Percentiles rank a stretch among this genome's conserved stretches.
These are phyloP conservation scores for Andrena bicolor DNA, from an alignment of 2,888 invertebrate genomes.

Conservation along the genomic window DNA sequence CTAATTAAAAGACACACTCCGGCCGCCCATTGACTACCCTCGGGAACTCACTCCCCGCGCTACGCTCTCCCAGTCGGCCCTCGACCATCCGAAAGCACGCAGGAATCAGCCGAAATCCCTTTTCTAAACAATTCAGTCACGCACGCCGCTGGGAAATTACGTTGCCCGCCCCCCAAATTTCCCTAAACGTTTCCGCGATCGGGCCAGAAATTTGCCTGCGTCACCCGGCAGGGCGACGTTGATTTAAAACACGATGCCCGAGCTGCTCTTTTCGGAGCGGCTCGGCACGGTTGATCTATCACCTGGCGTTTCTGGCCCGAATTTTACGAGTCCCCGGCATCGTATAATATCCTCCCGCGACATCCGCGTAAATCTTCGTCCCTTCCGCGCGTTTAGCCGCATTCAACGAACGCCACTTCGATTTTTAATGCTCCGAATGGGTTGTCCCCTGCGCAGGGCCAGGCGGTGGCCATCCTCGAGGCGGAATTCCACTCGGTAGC, in stretches of 20 bases:
- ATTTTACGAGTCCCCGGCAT: slow-evolving; percentile 37
- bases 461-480: neutral
- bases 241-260: slow-evolving; percentile 54
- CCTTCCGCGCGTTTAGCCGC: slow-evolving; percentile 30
- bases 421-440: slow-evolving; percentile 34
- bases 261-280: slow-evolving; percentile 34
- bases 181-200: slow-evolving; percentile 52
- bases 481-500: neutral
- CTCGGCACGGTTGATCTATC: slow-evolving; percentile 47
- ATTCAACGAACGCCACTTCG: neutral
- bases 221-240: slow-evolving; percentile 49
- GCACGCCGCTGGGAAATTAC: neutral
- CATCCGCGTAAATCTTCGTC: slow-evolving; percentile 57
- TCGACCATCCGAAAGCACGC: too few relatives aligned
- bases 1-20: too few relatives aligned
- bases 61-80: too few relatives aligned
- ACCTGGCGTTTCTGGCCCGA: slow-evolving; percentile 35
- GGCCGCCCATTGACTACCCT: too few relatives aligned
- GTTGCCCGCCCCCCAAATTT: slow-evolving; percentile 12
- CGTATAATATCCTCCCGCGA: slow-evolving; percentile 41
- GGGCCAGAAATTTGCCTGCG: slow-evolving; percentile 60
- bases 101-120: neutral
- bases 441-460: slow-evolving; percentile 1
- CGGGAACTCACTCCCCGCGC: too few relatives aligned
- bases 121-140: neutral